Base-by-base conservation (phyloP, 2,113 vertebrate species). In the Xiphias gladius region DNA sequence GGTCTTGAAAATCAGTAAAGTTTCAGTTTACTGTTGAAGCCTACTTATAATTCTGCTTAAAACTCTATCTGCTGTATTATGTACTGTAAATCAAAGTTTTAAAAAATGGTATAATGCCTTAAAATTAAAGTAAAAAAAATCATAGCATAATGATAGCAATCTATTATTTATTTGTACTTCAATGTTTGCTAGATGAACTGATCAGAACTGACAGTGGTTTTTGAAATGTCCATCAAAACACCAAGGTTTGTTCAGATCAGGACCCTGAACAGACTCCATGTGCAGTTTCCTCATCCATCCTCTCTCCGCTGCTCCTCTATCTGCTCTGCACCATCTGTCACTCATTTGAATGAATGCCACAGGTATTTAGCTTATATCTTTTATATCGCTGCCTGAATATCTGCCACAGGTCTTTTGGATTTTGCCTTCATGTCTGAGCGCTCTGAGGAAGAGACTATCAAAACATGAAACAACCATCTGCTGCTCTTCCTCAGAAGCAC, bases 281-380 rank as follows among this genome's bases (percentile, higher is more conserved):
- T n/a, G 79, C 71, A 79, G 20, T 58, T 59, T 76, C 59, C 82
- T 87, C 76, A 87, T 90, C 89, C n/a, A n/a, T 55, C 69, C 16
- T 19, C 59, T 46, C 70, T 86, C 87, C 85, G 63, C 74, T 62
- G 73, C 74, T 58, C 10, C 70, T 52, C 62, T 90, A 76, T 86
- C 86, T 83, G 73, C 71, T 66, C 67, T 1, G 39, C 13, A 75
- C 79, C 86, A 87, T 88, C 88, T 87, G 86, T 50, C 48, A 1
- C 63, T 82, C 86, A 90, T 91, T 79, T 87, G 84, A 91, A 91
- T 89, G 24, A 91, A 83, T 82, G 78, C 86, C 82, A 88, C 87
- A 86, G 74, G 84, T 86, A 80, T 65, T 77, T 85, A 75, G 80
- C 71, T 66, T 65, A 16, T 48, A 85, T 37, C 52, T 86, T 82